Conservation (phyloP, 2,888 invertebrate species). For the Polydrusus pterygomalis region DNA sequence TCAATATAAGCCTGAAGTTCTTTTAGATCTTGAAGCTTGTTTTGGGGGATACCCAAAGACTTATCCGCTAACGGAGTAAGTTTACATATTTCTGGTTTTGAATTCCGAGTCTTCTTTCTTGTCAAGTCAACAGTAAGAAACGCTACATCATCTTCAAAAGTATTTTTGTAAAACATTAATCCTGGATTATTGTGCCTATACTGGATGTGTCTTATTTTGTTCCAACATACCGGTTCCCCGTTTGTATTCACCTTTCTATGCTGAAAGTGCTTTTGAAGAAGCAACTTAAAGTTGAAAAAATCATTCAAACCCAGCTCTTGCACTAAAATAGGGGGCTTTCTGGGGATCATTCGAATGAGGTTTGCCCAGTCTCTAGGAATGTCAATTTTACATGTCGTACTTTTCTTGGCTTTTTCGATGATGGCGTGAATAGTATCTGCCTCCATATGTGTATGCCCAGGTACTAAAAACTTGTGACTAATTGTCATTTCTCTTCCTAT, state of each 20-base stretch:
- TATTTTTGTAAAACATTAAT: not conserved
- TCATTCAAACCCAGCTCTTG: not conserved
- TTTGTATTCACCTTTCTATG: not conserved
- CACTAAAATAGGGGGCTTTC: not conserved
- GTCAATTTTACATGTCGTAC: not conserved
- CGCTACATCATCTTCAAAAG: not conserved
- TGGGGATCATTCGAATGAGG: no score
- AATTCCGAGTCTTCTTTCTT: not conserved
- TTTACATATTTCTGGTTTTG: not conserved
- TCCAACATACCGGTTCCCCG: not conserved
- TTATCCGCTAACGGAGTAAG: not conserved
- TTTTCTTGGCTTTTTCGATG: not conserved
- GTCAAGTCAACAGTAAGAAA: not conserved
- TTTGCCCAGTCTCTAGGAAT: not conserved
- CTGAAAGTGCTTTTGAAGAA: not conserved
- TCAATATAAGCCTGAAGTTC: not conserved
- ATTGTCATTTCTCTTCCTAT: not conserved
- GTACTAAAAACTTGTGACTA: not conserved
- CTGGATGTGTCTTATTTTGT: not conserved
- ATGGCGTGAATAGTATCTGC: not conserved
- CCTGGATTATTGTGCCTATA: not conserved
- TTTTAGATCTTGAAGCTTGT: not conserved
- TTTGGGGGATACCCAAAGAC: not conserved
- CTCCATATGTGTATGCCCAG: not conserved
- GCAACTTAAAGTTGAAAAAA: not conserved